A percentile compares a stretch with the other conserved stretches of the same genome.
Evolutionary conservation across 2,888 invertebrate species (phyloP).

Genomic region (Agrotis puta): DNA sequence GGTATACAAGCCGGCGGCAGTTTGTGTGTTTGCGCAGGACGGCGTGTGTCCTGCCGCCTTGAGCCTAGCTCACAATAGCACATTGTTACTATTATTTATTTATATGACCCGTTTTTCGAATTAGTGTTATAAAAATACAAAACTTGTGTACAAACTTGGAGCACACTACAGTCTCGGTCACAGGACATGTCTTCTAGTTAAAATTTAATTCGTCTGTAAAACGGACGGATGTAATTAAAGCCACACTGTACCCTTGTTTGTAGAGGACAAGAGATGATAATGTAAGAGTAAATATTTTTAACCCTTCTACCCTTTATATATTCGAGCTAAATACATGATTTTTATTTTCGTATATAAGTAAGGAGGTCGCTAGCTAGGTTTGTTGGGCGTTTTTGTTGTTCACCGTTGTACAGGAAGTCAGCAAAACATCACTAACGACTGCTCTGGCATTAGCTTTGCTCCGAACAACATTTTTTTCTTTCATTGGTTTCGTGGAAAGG

Average conservation of each 20-base stretch:
- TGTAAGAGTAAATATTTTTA: constrained; percentile 78
- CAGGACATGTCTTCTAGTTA: constrained; percentile 71
- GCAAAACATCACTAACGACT: constrained; percentile 54
- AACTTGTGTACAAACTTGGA: constrained; percentile 58
- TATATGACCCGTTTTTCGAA: constrained; percentile 65
- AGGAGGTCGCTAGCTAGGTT: constrained; percentile 7
- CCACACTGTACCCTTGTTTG: constrained; percentile 77
- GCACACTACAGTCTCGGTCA: constrained; percentile 49
- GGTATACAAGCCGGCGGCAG: constrained; percentile 65
- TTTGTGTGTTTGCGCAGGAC: constrained; percentile 73
- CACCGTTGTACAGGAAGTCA: constrained; percentile 41
- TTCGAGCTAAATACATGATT: constrained; percentile 62
- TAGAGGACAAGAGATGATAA: constrained; percentile 78
- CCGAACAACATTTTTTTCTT: constrained; percentile 37
- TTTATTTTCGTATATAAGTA: constrained; percentile 31
- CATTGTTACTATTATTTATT: constrained; percentile 71
- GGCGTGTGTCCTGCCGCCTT: constrained; percentile 38
- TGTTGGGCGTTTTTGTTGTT: constrained; percentile 35
- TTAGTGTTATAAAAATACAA: constrained; percentile 66
- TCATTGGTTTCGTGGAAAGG: constrained; percentile 39
- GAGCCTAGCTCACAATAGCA: constrained; percentile 51
- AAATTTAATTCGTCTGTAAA: constrained; percentile 72
- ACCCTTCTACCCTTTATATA: constrained; percentile 68
- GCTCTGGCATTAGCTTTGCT: constrained; percentile 38
- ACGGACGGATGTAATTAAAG: constrained; percentile 78